A percentile compares a stretch with the other conserved stretches of the same genome.
These are phyloP conservation scores for Oryzias celebensis DNA, from an alignment of 2,113 vertebrate species.

Conservation along the genomic window DNA sequence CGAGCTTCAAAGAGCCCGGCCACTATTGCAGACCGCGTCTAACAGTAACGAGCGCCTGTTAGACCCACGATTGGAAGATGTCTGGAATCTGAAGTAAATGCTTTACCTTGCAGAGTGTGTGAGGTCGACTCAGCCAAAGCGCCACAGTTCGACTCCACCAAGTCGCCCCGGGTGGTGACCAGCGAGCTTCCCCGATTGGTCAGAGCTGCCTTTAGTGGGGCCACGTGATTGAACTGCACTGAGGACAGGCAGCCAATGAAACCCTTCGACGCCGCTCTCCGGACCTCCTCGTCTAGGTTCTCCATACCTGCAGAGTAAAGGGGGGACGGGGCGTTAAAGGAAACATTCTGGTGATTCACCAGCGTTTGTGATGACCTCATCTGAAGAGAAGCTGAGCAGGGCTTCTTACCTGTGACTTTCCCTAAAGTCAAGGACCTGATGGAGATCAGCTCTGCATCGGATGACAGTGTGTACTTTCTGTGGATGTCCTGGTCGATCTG, in stretches of 20 bases:
- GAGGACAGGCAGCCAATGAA: constrained; percentile 93
- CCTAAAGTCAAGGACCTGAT: constrained; percentile 90
- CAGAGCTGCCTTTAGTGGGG: constrained; percentile 90
- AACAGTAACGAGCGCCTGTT: no score
- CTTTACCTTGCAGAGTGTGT: constrained; percentile 86
- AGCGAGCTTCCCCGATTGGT: constrained; percentile 82
- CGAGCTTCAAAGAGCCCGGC: no score
- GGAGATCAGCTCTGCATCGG: constrained; percentile 85
- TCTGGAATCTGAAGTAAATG: not conserved
- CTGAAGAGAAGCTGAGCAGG: not conserved
- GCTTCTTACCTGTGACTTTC: constrained; percentile 86
- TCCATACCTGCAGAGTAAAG: constrained; percentile 74
- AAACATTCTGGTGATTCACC: not conserved
- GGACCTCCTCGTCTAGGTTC: constrained; percentile 79
- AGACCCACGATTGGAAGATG: no score
- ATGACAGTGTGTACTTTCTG: constrained; percentile 88
- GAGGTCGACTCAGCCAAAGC: constrained; percentile 76
- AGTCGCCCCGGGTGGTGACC: constrained; percentile 80
- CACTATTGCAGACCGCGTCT: no score
- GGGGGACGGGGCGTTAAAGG: not conserved
- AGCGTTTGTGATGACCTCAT: not conserved
- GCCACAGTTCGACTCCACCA: constrained; percentile 86
- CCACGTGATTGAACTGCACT: constrained; percentile 90
- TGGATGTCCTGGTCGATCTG: constrained; percentile 90
- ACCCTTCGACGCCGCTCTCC: constrained; percentile 81